Evolutionary conservation across 2,888 invertebrate species (phyloP), one percentile per base, ranked within the genome.

Genomic region (Drosophila birchii): DNA sequence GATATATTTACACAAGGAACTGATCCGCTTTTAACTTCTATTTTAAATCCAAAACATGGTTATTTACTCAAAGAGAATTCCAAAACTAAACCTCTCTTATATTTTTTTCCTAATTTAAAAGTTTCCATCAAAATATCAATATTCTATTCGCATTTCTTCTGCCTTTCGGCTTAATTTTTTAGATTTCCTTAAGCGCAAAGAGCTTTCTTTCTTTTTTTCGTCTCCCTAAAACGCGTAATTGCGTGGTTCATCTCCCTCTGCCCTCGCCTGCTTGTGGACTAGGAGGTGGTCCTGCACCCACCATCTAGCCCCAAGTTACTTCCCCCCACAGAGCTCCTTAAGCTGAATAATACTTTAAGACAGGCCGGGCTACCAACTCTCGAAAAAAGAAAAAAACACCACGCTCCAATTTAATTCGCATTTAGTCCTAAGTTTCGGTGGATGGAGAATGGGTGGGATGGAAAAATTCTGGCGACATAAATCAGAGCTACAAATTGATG

Each of bases 401-500:
- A 53, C 53, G 61, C 63, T 70, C 88, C 78, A 85, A 85, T 85
- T 85, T 86, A 85, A 88, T 86, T 85, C 84, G 83, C 86, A 85
- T 85, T 85, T 88, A 76, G 86, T 78, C 75, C 47, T 41, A 53
- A 41, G 49, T 41, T 63, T 47, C 5, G 53, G 56, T 44, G 72
- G 36, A 11, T 11, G 38, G 49, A 11, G n/a, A n/a, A 2, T 7
- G 57, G 12, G n/a, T 43, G 53, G 66, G 66, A 41, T 23, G 51
- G 44, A 58, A 70, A 70, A 70, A 53, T 45, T 58, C 41, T 56
- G 86, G 83, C 67, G 86, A 83, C 88, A 85, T 88, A 85, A 85
- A 85, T 85, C 84, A 85, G 83, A 51, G 83, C 86, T 72, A 78
- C 78, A 86, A 85, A 83, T 88, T 88, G 84, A 83, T 83, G 84